Percentiles rank a stretch among this genome's conserved stretches.
phyloP scores from a whole-genome alignment of 2,888 invertebrate species.

The Ptychoptera albimana region DNA sequence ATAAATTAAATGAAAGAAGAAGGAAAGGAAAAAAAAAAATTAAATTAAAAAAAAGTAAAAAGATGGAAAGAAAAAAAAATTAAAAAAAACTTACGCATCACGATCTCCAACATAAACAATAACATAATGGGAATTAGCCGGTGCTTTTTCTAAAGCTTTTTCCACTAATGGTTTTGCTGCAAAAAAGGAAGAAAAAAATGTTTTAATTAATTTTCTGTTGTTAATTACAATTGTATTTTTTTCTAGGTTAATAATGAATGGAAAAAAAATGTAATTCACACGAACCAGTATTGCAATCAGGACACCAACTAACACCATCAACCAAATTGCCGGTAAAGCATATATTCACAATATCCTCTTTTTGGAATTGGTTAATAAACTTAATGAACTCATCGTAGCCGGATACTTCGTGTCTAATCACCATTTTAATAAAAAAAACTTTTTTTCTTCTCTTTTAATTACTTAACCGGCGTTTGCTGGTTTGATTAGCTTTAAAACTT shows the following conservation, averaged over 20 bases:
- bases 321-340: constrained; percentile 37
- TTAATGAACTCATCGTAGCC: constrained; percentile 34
- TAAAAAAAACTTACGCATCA: constrained; percentile 38
- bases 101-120: constrained; percentile 61
- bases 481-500: too few relatives aligned
- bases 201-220: too few relatives aligned
- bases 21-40: too few relatives aligned
- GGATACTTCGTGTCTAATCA: constrained; percentile 29
- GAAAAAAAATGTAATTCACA: too few relatives aligned
- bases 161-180: constrained; percentile 62
- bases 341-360: constrained; percentile 19
- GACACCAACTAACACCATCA: constrained; percentile 67
- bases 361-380: constrained; percentile 10
- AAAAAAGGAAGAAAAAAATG: constrained; percentile 17
- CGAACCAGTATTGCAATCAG: constrained; percentile 67
- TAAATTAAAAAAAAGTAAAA: too few relatives aligned
- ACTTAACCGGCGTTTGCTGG: too few relatives aligned
- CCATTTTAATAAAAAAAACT: constrained; percentile 26
- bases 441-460: neutral
- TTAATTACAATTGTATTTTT: too few relatives aligned
- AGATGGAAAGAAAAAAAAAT: neutral
- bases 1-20: too few relatives aligned
- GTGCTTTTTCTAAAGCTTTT: constrained; percentile 37
- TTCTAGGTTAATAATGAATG: too few relatives aligned
- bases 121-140: constrained; percentile 42